phyloP scores from a whole-genome alignment of 2,113 vertebrate species.

The Sebastes schlegelii region DNA sequence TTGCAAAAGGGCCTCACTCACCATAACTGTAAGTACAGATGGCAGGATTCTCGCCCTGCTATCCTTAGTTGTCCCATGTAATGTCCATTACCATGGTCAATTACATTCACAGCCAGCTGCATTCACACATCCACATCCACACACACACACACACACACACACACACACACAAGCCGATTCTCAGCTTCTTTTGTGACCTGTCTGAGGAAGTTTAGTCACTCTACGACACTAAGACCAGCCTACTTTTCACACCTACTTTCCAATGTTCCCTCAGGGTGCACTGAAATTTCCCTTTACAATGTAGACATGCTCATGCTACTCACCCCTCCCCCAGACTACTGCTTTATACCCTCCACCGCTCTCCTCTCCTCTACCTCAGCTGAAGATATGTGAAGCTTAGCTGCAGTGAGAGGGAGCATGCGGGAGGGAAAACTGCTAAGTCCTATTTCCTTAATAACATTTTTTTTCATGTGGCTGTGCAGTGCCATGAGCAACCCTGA shows the following conservation, averaged over 20 bases:
- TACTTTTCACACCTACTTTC: conserved; percentile 75
- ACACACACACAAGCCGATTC: conserved; percentile 20
- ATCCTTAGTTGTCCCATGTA: conserved; percentile 49
- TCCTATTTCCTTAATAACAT: conserved; percentile 31
- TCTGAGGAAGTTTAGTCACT: conserved; percentile 60
- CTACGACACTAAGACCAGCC: conserved; percentile 54
- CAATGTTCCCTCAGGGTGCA: conserved; percentile 53
- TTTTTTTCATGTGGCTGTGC: not conserved
- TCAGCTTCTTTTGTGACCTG: conserved; percentile 61
- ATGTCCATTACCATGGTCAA: conserved; percentile 55
- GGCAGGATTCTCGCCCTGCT: conserved; percentile 22
- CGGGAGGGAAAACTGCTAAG: conserved; percentile 31
- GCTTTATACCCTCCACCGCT: conserved; percentile 51
- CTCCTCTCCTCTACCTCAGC: conserved; percentile 44
- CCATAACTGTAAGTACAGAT: conserved; percentile 39
- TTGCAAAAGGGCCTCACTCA: conserved; percentile 52
- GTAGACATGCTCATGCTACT: conserved; percentile 34
- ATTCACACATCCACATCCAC: conserved; percentile 22
- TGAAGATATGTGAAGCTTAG: conserved; percentile 56
- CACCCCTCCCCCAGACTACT: conserved; percentile 50
- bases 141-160: conserved; percentile 30
- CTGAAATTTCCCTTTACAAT: conserved; percentile 63
- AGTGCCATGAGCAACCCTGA: not conserved
- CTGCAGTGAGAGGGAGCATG: conserved; percentile 55
- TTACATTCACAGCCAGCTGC: conserved; percentile 48